These are phyloP conservation scores for Chauna torquata DNA, from an alignment of 2,113 vertebrate genomes.

Conservation along the genomic window DNA sequence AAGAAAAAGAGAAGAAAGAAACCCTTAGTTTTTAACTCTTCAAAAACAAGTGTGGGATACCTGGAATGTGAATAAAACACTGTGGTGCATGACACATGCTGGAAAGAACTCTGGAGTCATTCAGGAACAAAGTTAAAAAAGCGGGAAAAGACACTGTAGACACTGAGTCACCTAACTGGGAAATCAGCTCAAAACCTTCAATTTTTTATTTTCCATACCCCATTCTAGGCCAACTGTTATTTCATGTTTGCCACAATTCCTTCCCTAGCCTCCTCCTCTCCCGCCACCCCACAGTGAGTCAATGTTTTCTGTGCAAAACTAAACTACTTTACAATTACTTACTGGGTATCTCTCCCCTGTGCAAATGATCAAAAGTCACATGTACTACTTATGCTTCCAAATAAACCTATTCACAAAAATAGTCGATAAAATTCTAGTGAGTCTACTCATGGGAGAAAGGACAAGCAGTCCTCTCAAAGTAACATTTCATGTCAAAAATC, in stretches of 20 bases:
- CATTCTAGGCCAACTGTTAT: not conserved
- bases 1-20: not conserved
- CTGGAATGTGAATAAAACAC: slow-evolving; percentile 17
- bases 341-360: not conserved
- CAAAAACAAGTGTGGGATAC: slow-evolving; percentile 31
- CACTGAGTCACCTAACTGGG: slow-evolving; percentile 37
- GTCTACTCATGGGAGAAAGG: not conserved
- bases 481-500: not conserved
- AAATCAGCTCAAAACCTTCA: not conserved
- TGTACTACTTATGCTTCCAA: not conserved
- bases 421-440: not conserved
- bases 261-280: not conserved
- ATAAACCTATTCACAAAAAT: not conserved
- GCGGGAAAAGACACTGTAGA: not conserved
- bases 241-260: not conserved
- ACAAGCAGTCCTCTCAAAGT: not conserved
- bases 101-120: slow-evolving; percentile 16
- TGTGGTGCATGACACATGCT: not conserved
- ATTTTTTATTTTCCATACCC: not conserved
- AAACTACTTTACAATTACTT: not conserved
- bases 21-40: not conserved
- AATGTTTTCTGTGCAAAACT: not conserved
- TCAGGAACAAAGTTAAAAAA: slow-evolving; percentile 21
- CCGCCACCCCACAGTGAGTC: not conserved
- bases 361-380: not conserved